Conservation (phyloP, 2,888 invertebrate genomes). For the Erebia epiphron region DNA sequence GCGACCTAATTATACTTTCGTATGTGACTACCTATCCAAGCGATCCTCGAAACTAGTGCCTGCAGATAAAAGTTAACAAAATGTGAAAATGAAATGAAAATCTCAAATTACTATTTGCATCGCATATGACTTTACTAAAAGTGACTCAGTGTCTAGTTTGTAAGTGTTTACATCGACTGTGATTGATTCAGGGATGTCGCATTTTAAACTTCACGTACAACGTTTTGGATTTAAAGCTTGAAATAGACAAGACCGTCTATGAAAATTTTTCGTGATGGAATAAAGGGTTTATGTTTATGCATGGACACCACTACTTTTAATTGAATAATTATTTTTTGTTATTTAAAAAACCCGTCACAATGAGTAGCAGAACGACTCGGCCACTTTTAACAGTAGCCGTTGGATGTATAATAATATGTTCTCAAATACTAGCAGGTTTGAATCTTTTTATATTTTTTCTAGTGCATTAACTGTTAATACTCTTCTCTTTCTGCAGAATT, state of each 20-base stretch:
- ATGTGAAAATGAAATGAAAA: slow-evolving; percentile 39
- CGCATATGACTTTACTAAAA: slow-evolving; percentile 57
- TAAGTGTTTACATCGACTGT: slow-evolving; percentile 64
- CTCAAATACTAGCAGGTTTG: slow-evolving; percentile 60
- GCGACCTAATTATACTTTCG: slow-evolving; percentile 46
- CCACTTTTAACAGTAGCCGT: slow-evolving; percentile 51
- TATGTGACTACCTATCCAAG: slow-evolving; percentile 26
- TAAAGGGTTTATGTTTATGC: slow-evolving; percentile 39
- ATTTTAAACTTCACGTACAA: slow-evolving; percentile 47
- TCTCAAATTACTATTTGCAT: slow-evolving; percentile 30
- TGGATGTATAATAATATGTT: slow-evolving; percentile 51
- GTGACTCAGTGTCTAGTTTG: slow-evolving; percentile 72
- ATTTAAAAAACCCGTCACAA: slow-evolving; percentile 54
- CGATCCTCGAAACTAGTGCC: slow-evolving; percentile 21
- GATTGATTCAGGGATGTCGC: slow-evolving; percentile 63
- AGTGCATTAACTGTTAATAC: slow-evolving; percentile 47
- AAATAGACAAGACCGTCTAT: slow-evolving; percentile 59
- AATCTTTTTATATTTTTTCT: slow-evolving; percentile 48
- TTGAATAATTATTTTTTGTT: slow-evolving; percentile 42
- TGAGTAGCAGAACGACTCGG: slow-evolving; percentile 55
- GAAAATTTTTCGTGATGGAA: slow-evolving; percentile 51
- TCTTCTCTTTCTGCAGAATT: slow-evolving; percentile 34
- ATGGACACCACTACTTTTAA: slow-evolving; percentile 25
- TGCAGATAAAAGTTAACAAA: slow-evolving; percentile 28
- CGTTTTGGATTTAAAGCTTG: slow-evolving; percentile 49